These are phyloP conservation scores for Antitype chi DNA, from an alignment of 2,888 invertebrate genomes.

Conservation along the genomic window DNA sequence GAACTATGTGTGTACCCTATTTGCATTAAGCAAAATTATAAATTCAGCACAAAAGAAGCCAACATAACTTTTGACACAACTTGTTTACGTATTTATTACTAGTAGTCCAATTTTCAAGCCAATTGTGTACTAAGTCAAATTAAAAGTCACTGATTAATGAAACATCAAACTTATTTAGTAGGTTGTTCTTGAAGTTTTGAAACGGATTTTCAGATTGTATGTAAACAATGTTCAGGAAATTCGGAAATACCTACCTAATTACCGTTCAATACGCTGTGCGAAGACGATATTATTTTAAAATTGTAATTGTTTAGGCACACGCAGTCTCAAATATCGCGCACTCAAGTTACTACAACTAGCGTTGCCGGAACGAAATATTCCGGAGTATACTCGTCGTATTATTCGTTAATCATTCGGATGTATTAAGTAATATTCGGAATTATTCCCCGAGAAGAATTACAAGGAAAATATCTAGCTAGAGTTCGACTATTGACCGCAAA, in stretches of 20 bases:
- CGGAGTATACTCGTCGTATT: too few relatives aligned
- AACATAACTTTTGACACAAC: not conserved
- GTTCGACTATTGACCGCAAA: too few relatives aligned
- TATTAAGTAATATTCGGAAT: too few relatives aligned
- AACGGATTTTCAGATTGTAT: slow-evolving; percentile 1
- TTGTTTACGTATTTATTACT: slow-evolving; percentile 22
- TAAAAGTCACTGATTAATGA: slow-evolving; percentile 28
- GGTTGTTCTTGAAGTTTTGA: slow-evolving; percentile 19
- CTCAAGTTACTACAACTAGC: too few relatives aligned
- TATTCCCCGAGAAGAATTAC: too few relatives aligned
- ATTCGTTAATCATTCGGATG: too few relatives aligned
- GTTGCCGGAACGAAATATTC: too few relatives aligned
- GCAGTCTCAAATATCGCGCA: not conserved
- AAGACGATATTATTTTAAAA: not conserved
- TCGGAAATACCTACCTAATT: not conserved
- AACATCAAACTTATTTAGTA: slow-evolving; percentile 31
- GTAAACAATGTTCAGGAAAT: slow-evolving; percentile 15
- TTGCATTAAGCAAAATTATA: not conserved
- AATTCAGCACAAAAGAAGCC: not conserved
- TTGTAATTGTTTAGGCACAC: not conserved
- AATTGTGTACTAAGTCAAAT: slow-evolving; percentile 32
- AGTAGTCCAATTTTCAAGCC: slow-evolving; percentile 10
- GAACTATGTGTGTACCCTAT: not conserved
- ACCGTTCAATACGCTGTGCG: not conserved
- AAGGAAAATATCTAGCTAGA: too few relatives aligned